These are phyloP conservation scores for Parascotia fuliginaria DNA, from an alignment of 2,888 invertebrate genomes.

Conservation along the genomic window DNA sequence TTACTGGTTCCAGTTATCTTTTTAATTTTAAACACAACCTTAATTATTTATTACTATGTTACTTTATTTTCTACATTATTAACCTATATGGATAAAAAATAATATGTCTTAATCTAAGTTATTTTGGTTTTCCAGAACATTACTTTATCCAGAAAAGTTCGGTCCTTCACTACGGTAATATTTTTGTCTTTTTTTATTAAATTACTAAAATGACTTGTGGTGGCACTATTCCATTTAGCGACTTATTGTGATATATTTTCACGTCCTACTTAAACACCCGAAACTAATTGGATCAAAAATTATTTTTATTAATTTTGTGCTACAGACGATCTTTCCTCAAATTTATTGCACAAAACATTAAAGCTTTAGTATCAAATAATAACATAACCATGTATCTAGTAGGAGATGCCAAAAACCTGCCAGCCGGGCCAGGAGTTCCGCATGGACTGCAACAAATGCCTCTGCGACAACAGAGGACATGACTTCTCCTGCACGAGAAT, in stretches of 20 bases:
- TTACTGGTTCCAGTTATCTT: not conserved
- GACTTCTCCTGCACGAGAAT: slow-evolving; percentile 79
- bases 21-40: not conserved
- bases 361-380: slow-evolving; percentile 40
- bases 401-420: slow-evolving; percentile 71
- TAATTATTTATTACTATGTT: too few relatives aligned
- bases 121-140: slow-evolving; percentile 56
- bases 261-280: too few relatives aligned
- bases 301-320: too few relatives aligned
- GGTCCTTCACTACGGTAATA: slow-evolving; percentile 64
- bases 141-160: slow-evolving; percentile 53
- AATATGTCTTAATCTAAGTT: not conserved
- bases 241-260: too few relatives aligned
- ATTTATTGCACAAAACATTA: too few relatives aligned
- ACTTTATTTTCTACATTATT: too few relatives aligned
- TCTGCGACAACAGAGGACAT: slow-evolving; percentile 73
- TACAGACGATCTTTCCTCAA: too few relatives aligned
- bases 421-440: slow-evolving; percentile 75
- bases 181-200: slow-evolving; percentile 25
- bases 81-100: too few relatives aligned
- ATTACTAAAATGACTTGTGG: too few relatives aligned
- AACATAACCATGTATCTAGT: slow-evolving; percentile 47
- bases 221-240: too few relatives aligned
- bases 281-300: too few relatives aligned
- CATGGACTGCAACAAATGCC: slow-evolving; percentile 81